Evolutionary conservation across 2,113 vertebrate species (phyloP).

Genomic region (Brienomyrus longianalis): DNA sequence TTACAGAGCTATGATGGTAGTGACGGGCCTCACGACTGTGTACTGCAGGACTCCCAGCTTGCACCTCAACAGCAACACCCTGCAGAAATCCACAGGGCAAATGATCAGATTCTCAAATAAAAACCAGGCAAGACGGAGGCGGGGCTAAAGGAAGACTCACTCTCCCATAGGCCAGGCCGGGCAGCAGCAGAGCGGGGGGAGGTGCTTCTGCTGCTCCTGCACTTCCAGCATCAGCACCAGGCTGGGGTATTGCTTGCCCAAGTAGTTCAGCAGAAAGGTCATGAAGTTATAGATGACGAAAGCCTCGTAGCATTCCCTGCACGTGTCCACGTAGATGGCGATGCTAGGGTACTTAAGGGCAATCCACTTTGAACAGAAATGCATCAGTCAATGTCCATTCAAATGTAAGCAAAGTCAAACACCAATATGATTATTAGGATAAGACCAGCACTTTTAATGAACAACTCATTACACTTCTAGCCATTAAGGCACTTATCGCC

Average conservation of each 20-base stretch:
- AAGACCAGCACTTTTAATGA: neutral
- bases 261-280: conserved; percentile 91
- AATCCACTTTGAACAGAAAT: conserved; percentile 72
- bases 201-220: conserved; percentile 90
- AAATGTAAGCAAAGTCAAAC: neutral
- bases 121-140: conserved; percentile 22
- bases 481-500: neutral
- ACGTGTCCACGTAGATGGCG: conserved; percentile 97
- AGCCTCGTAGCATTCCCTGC: conserved; percentile 96
- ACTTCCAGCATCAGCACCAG: conserved; percentile 88
- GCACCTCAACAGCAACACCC: conserved; percentile 86
- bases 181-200: conserved; percentile 90
- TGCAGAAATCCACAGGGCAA: conserved; percentile 44
- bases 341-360: conserved; percentile 89
- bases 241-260: conserved; percentile 87
- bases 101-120: neutral
- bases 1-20: conserved; percentile 91
- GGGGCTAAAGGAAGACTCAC: conserved; percentile 65
- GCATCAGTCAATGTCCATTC: neutral
- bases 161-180: conserved; percentile 96
- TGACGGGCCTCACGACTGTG: conserved; percentile 89
- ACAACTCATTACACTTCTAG: neutral
- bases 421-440: neutral
- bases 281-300: conserved; percentile 99
- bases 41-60: conserved; percentile 96